Percentiles rank a stretch among this genome's conserved stretches.
Evolutionary conservation across 2,888 invertebrate species (phyloP).

Genomic region (Dryadula phaetusa): DNA sequence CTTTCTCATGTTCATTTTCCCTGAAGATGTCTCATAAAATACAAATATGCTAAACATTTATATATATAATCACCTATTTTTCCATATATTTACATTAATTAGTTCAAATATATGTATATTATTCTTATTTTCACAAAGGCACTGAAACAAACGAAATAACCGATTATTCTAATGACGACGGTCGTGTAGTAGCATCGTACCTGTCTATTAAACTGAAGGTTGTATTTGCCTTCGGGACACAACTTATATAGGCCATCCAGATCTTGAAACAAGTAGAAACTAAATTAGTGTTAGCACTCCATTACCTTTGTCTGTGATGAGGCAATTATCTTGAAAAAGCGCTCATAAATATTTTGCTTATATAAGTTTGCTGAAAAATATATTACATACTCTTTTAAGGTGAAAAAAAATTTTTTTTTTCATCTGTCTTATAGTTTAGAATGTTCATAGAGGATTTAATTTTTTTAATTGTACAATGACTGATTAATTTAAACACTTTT

Average conservation of each 20-base stretch:
- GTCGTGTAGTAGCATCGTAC: neutral
- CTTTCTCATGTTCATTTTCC: too few species aligned
- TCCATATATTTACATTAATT: too few species aligned
- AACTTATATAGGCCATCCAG: neutral
- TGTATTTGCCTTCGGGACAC: neutral
- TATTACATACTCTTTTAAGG: too few species aligned
- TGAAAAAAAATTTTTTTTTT: neutral
- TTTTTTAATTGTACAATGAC: too few species aligned
- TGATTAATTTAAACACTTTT: neutral
- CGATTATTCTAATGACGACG: constrained; percentile 1
- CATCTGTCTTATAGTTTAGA: neutral
- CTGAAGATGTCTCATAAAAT: too few species aligned
- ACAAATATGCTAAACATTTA: too few species aligned
- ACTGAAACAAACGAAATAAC: too few species aligned
- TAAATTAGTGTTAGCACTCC: constrained; percentile 9
- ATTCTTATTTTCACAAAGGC: neutral
- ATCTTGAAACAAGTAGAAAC: constrained; percentile 11
- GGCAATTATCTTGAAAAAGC: constrained; percentile 2
- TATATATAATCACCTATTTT: too few species aligned
- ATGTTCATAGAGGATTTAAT: too few species aligned
- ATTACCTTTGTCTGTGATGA: neutral
- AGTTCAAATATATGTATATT: too few species aligned
- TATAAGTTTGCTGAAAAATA: neutral
- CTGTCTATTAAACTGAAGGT: constrained; percentile 1
- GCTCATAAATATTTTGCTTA: neutral